Conservation (phyloP, 2,888 invertebrate genomes). For the Acronicta alni region DNA sequence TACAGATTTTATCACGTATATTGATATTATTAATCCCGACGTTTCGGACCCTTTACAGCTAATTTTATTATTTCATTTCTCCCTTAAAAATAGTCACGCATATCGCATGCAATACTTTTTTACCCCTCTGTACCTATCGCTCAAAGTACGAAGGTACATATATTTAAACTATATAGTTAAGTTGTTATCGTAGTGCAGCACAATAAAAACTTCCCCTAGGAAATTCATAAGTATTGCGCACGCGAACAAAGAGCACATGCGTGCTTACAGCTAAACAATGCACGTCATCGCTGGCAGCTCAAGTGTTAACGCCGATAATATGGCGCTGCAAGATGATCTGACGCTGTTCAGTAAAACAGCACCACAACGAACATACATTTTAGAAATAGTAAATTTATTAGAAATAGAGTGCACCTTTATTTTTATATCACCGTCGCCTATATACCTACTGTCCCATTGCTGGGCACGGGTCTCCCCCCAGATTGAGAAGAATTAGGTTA, state of each 20-base stretch:
- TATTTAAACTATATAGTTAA: constrained; percentile 67
- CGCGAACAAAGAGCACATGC: constrained; percentile 82
- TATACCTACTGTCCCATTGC: too few species aligned
- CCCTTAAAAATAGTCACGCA: constrained; percentile 25
- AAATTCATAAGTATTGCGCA: constrained; percentile 84
- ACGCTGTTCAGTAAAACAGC: background rate
- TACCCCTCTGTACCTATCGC: constrained; percentile 28
- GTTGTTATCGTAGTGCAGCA: constrained; percentile 72
- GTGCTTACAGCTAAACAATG: constrained; percentile 85
- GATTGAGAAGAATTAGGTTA: too few species aligned
- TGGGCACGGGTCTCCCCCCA: too few species aligned
- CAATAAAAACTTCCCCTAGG: constrained; percentile 79
- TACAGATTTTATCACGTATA: too few species aligned
- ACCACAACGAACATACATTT: too few species aligned
- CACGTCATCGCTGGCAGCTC: constrained; percentile 79
- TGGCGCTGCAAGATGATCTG: constrained; percentile 61
- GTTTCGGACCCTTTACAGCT: too few species aligned
- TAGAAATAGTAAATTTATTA: too few species aligned
- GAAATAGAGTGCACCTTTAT: too few species aligned
- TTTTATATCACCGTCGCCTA: too few species aligned
- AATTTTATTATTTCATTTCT: constrained; percentile 8
- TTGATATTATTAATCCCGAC: too few species aligned
- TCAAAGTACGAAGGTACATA: constrained; percentile 20
- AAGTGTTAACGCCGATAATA: constrained; percentile 77
- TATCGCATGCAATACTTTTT: constrained; percentile 2